These are phyloP conservation scores for Drosophila bifasciata DNA, from an alignment of 1,140 invertebrate species.

Conservation along the genomic window DNA sequence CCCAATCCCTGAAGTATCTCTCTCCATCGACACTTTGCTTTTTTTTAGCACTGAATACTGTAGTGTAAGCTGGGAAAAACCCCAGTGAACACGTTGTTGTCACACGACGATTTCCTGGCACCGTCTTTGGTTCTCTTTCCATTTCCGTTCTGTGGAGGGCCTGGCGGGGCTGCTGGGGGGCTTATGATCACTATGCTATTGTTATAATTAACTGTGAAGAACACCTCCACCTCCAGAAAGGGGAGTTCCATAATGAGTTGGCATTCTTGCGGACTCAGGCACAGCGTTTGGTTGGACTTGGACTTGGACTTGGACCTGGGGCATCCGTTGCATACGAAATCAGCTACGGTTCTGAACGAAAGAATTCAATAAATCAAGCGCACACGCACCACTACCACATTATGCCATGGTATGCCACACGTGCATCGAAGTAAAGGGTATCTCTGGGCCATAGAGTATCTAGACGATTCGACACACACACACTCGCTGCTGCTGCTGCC, in stretches of 20 bases:
- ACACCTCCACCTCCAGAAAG: background rate
- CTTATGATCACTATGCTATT: constrained; percentile 67
- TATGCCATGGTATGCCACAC: constrained; percentile 67
- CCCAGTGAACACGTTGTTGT: constrained; percentile 53
- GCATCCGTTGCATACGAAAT: constrained; percentile 74
- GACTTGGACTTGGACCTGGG: constrained; percentile 2
- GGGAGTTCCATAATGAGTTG: constrained; percentile 66
- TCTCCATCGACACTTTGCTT: constrained; percentile 4
- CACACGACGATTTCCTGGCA: constrained; percentile 31
- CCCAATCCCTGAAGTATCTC: constrained; percentile 34
- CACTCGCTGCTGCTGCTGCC: constrained; percentile 5
- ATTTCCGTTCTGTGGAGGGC: constrained; percentile 47
- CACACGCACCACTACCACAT: constrained; percentile 64
- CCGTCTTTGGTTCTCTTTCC: constrained; percentile 40
- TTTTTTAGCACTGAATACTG: constrained; percentile 63
- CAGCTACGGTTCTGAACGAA: constrained; percentile 31
- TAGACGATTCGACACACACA: constrained; percentile 23
- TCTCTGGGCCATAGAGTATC: constrained; percentile 1
- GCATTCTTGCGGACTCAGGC: constrained; percentile 60
- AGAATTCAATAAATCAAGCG: constrained; percentile 79
- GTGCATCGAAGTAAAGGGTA: constrained; percentile 12
- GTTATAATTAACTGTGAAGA: constrained; percentile 76
- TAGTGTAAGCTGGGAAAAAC: constrained; percentile 59
- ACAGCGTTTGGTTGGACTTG: constrained; percentile 5
- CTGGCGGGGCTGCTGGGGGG: background rate